phyloP scores from a whole-genome alignment of 2,888 invertebrate genomes.

The Dasysyrphus albostriatus region DNA sequence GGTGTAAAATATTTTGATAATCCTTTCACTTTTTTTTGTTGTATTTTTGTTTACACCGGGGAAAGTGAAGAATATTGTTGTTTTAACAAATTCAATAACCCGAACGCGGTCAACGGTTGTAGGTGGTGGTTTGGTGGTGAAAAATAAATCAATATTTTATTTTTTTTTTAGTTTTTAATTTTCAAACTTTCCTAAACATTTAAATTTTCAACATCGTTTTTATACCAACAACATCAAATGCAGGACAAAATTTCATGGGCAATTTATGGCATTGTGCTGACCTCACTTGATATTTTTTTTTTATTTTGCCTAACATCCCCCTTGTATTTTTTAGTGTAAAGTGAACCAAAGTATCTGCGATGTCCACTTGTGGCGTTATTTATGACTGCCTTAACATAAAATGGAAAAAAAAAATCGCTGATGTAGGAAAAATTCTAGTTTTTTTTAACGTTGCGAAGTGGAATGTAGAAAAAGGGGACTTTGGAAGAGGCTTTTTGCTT shows the following conservation, averaged over 20 bases:
- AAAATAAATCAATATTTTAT: slow-evolving; percentile 57
- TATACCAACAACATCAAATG: slow-evolving; percentile 51
- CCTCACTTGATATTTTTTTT: slow-evolving; percentile 65
- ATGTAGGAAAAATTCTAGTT: slow-evolving; percentile 28
- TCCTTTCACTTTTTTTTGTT: slow-evolving; percentile 50
- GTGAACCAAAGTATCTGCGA: slow-evolving; percentile 23
- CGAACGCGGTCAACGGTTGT: background rate
- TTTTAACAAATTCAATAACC: slow-evolving; percentile 30
- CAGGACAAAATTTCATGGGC: slow-evolving; percentile 31
- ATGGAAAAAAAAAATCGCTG: slow-evolving; percentile 30
- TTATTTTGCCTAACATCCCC: slow-evolving; percentile 28
- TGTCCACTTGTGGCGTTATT: slow-evolving; percentile 54
- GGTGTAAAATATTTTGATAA: slow-evolving; percentile 57
- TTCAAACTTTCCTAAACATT: slow-evolving; percentile 19
- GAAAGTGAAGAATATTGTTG: slow-evolving; percentile 48
- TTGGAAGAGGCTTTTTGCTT: background rate
- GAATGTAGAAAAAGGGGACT: slow-evolving; percentile 3
- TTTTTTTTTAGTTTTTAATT: background rate
- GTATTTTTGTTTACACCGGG: background rate
- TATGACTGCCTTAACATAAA: slow-evolving; percentile 55
- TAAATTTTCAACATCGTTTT: background rate
- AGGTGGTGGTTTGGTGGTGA: slow-evolving; percentile 1
- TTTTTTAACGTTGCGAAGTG: background rate
- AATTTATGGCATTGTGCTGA: slow-evolving; percentile 67
- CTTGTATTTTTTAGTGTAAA: background rate